phyloP scores from a whole-genome alignment of 2,113 vertebrate species.

The Sylvietta virens region DNA sequence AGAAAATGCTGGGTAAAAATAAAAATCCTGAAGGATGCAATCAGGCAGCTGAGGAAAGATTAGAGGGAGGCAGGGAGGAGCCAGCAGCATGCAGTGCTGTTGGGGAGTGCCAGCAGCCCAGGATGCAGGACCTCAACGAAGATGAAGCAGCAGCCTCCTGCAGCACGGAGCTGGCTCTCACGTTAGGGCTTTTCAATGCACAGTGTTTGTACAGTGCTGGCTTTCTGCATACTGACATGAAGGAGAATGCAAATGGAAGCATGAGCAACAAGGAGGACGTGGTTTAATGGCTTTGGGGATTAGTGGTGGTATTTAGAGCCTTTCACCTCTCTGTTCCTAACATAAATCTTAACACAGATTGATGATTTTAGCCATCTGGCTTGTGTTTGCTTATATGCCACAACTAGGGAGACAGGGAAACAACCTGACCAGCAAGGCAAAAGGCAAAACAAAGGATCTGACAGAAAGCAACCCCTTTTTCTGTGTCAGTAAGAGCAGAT shows the following conservation, averaged over 20 bases:
- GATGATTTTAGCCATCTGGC: slow-evolving; percentile 33
- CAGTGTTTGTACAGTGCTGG: background rate
- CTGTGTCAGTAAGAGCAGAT: background rate
- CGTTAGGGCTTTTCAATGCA: background rate
- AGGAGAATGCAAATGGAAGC: background rate
- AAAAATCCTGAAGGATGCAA: background rate
- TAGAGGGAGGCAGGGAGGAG: background rate
- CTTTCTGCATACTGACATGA: rapidly evolving
- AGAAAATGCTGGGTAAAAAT: background rate
- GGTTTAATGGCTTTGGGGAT: slow-evolving; percentile 38
- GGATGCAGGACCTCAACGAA: background rate
- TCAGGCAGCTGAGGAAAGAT: background rate
- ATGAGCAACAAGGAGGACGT: background rate
- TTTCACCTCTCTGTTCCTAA: slow-evolving; percentile 33
- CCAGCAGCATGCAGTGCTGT: background rate
- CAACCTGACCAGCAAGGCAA: background rate
- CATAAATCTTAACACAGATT: slow-evolving; percentile 23
- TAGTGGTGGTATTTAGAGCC: background rate
- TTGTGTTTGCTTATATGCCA: background rate
- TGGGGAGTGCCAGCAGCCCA: rapidly evolving
- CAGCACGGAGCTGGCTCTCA: background rate
- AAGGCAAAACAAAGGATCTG: background rate
- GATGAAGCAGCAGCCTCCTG: background rate
- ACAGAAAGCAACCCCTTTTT: background rate
- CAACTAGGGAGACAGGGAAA: background rate